Conservation (phyloP, 2,888 invertebrate species). For the Amiota mariae region DNA sequence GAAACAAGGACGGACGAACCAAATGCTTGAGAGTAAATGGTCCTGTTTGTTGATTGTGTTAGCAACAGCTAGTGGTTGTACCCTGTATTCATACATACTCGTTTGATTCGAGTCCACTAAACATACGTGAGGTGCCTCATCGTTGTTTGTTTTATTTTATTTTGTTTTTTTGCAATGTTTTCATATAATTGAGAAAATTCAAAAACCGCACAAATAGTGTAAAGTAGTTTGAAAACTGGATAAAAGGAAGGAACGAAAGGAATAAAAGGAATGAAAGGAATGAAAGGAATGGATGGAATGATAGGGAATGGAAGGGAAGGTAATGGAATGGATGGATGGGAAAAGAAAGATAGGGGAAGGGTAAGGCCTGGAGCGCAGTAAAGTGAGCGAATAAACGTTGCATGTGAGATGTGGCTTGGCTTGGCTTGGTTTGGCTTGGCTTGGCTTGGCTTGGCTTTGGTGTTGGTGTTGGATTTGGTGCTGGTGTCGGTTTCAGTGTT, state of each 20-base stretch:
- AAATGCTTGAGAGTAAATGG: background rate
- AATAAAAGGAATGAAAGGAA: no score
- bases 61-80: background rate
- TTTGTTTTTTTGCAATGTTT: slow-evolving; percentile 7
- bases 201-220: slow-evolving; percentile 4
- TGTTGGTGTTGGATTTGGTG: background rate
- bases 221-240: no score
- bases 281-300: no score
- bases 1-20: background rate
- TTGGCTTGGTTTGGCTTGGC: no score
- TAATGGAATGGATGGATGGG: no score
- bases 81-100: background rate
- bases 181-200: slow-evolving; percentile 18
- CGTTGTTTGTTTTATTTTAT: background rate
- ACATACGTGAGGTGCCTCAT: background rate
- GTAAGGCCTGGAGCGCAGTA: no score
- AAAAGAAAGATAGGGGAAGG: no score
- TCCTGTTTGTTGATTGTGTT: background rate
- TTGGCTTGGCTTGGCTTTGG: background rate
- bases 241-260: no score
- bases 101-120: background rate
- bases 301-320: no score
- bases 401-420: no score
- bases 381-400: no score
- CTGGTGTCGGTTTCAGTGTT: background rate